Conservation (phyloP, 2,888 invertebrate species). For the Rotaria sp. region DNA sequence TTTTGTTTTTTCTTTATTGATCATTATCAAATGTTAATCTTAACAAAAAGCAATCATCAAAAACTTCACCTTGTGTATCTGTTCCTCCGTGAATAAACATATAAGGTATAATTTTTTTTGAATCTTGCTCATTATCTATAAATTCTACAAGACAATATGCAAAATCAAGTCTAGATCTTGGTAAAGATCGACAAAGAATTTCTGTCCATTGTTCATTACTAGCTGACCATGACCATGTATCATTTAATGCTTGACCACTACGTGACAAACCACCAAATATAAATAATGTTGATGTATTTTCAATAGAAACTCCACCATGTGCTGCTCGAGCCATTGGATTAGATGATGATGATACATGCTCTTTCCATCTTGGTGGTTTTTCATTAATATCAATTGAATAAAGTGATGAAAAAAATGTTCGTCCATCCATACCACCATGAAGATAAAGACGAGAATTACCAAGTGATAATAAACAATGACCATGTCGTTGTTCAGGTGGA, state of each 20-base stretch:
- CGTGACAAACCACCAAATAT: constrained; percentile 54
- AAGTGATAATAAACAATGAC: constrained; percentile 50
- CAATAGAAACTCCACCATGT: constrained; percentile 47
- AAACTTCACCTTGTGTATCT: constrained; percentile 55
- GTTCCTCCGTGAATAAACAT: constrained; percentile 52
- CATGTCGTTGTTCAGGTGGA: constrained; percentile 52
- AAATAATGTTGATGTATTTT: constrained; percentile 45
- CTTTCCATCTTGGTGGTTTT: constrained; percentile 42
- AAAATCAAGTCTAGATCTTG: constrained; percentile 51
- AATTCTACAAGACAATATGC: constrained; percentile 46
- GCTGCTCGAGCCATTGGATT: constrained; percentile 51
- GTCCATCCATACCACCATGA: constrained; percentile 53
- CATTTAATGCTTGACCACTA: constrained; percentile 51
- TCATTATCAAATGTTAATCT: neutral
- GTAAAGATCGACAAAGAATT: constrained; percentile 41
- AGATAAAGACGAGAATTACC: constrained; percentile 47
- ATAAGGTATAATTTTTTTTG: constrained; percentile 37
- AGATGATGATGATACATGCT: constrained; percentile 46
- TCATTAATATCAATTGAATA: constrained; percentile 48
- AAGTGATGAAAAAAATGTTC: constrained; percentile 52
- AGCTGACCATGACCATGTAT: constrained; percentile 43
- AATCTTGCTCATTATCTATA: neutral
- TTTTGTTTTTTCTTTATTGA: neutral
- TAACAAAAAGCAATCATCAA: constrained; percentile 47
- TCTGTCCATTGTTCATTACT: constrained; percentile 41